Evolutionary conservation across 2,888 invertebrate species (phyloP), one percentile per base, ranked within the genome.

Genomic region (Synanthedon tipuliformis): DNA sequence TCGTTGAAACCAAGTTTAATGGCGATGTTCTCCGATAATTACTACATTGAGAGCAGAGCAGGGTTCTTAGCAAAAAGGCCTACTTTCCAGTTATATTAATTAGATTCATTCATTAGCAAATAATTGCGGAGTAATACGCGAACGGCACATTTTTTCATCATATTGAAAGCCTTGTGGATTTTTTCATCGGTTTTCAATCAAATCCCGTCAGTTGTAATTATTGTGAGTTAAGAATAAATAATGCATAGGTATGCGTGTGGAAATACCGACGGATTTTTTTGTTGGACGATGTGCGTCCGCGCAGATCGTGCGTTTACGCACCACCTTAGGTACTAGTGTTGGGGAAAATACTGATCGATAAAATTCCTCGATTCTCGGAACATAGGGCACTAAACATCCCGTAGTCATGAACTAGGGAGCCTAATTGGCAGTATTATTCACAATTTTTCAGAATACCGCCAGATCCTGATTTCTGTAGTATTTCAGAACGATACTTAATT

Each of bases 181-280:
- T 55, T 51, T 55, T 55, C 40, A 49, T 15, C 10, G 2, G 40
- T 53, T 52, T 55, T 54, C 40, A 15, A 50, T 51, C 18, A 52
- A 52, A 52, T 51, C 54, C 53, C 51, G 55, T 56, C 55, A 51
- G 16, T 51, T 18, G 40, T 41, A 51, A 56, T 54, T 54, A 54
- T 51, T 41, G 41, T 1, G 13, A 16, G n/a, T 45, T 34, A 45
- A 45, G 13, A 45, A 45, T 45, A 45, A 45, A 45, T 45, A 13
- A 45, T 45, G n/a, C 41, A 51, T 56, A 34, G 27, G 53, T 56
- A 53, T 56, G 52, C 45, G 52, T 54, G 41, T 50, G 15, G 51
- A 52, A 48, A 40, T 52, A 53, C 12, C 48, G 45, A 51, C n/a
- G 51, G 40, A 53, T 48, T 13, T 52, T 56, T 54, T 54, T 53